A percentile compares a stretch with the other conserved stretches of the same genome.
Evolutionary conservation across 2,888 invertebrate species (phyloP).

Genomic region (Eulithis prunata): DNA sequence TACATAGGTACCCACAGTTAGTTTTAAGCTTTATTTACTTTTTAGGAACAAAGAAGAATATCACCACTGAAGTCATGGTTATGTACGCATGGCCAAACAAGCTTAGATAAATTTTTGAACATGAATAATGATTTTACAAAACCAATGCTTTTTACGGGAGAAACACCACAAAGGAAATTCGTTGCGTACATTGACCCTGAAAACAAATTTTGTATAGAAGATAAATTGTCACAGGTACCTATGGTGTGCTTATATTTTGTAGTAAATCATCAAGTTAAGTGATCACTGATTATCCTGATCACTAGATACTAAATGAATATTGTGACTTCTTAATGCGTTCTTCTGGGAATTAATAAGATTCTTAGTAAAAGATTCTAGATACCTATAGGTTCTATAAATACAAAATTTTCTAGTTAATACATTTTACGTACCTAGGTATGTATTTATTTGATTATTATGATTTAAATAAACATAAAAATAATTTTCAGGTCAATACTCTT

Average conservation of each 20-base stretch:
- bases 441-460: too few species aligned
- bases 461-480: not conserved
- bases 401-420: too few species aligned
- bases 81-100: constrained; percentile 92
- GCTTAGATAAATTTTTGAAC: constrained; percentile 92
- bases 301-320: too few species aligned
- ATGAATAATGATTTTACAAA: constrained; percentile 86
- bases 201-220: constrained; percentile 93
- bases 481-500: constrained; percentile 91
- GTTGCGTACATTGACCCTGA: constrained; percentile 98
- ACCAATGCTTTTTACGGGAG: constrained; percentile 93
- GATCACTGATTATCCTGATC: too few species aligned
- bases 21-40: constrained; percentile 25
- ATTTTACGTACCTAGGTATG: too few species aligned
- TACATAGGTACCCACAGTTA: too few species aligned
- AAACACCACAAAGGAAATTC: constrained; percentile 94
- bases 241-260: too few species aligned
- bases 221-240: constrained; percentile 98
- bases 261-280: too few species aligned
- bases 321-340: too few species aligned
- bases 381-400: too few species aligned
- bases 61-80: constrained; percentile 97
- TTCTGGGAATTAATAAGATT: too few species aligned
- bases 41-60: constrained; percentile 89
- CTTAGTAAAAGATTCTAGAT: too few species aligned